These are phyloP conservation scores for Fringilla coelebs DNA, from an alignment of 2,797 vertebrate species.

Conservation along the genomic window DNA sequence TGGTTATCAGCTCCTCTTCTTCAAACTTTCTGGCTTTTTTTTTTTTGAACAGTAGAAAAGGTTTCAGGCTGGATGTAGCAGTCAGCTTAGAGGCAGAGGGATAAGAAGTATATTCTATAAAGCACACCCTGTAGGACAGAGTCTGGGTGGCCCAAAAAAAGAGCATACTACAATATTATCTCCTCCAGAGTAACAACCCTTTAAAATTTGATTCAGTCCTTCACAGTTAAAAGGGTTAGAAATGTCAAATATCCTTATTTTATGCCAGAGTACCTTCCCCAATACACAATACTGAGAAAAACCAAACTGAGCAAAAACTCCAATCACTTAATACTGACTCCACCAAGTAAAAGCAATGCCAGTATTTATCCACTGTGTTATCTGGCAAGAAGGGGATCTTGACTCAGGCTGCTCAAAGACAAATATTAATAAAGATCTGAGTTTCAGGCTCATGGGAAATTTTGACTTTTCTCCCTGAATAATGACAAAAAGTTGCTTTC, in stretches of 20 bases:
- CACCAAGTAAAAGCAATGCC: background rate
- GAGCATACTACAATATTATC: background rate
- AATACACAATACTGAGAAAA: background rate
- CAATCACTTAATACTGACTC: background rate
- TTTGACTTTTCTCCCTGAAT: background rate
- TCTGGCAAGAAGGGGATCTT: background rate
- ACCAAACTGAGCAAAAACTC: background rate
- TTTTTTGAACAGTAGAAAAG: background rate
- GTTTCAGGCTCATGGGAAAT: background rate
- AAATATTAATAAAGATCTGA: background rate
- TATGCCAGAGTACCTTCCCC: background rate
- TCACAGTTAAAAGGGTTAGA: background rate
- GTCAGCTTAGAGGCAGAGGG: background rate
- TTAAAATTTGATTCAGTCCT: background rate
- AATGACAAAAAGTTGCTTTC: background rate
- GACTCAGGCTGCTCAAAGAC: background rate
- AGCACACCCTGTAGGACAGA: background rate
- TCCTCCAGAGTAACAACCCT: background rate
- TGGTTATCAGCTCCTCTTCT: background rate
- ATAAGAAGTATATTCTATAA: background rate
- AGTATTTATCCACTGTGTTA: background rate
- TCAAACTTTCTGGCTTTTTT: background rate
- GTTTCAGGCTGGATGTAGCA: background rate
- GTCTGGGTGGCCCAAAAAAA: background rate
- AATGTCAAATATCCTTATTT: background rate